Percentiles rank a stretch among this genome's conserved stretches.
Evolutionary conservation across 30 jellyfish, hydroid and myxozoan species (phyloP).

Genomic region (Aurelia sp.): DNA sequence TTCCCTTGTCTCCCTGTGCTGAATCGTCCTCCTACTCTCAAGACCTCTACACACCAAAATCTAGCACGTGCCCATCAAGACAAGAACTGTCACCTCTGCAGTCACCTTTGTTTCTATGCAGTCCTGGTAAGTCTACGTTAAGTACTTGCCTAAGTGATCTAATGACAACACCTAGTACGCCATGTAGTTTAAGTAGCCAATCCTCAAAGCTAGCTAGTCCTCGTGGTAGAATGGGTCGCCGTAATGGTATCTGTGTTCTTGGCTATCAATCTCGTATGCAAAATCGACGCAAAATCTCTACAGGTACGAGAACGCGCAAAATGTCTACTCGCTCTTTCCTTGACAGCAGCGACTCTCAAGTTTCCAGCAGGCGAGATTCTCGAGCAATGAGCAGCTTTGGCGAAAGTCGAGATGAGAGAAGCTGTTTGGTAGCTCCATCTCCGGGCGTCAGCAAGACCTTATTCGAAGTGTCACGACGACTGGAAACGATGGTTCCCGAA

Average conservation of each 20-base stretch:
- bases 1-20: constrained; percentile 62
- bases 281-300: constrained; percentile 8
- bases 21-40: constrained; percentile 60
- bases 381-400: constrained; percentile 12
- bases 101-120: constrained; percentile 45
- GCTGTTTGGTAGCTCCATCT: constrained; percentile 64
- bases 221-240: constrained; percentile 86
- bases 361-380: constrained; percentile 51
- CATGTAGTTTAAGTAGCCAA: constrained; percentile 52
- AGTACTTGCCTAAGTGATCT: constrained; percentile 55
- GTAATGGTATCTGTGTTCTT: constrained; percentile 75
- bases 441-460: constrained; percentile 85
- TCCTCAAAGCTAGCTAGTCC: constrained; percentile 74
- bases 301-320: constrained; percentile 24
- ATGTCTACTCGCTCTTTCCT: constrained; percentile 17
- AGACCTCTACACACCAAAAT: constrained; percentile 56
- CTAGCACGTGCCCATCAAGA: constrained; percentile 65
- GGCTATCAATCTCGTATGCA: constrained; percentile 59
- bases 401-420: constrained; percentile 44
- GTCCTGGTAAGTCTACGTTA: constrained; percentile 64
- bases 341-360: constrained; percentile 61
- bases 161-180: constrained; percentile 65
- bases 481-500: constrained; percentile 65
- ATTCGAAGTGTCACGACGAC: constrained; percentile 77
- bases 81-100: constrained; percentile 62